Evolutionary conservation across 1,140 invertebrate species (phyloP).

Genomic region (Aphelinus atriplicis): DNA sequence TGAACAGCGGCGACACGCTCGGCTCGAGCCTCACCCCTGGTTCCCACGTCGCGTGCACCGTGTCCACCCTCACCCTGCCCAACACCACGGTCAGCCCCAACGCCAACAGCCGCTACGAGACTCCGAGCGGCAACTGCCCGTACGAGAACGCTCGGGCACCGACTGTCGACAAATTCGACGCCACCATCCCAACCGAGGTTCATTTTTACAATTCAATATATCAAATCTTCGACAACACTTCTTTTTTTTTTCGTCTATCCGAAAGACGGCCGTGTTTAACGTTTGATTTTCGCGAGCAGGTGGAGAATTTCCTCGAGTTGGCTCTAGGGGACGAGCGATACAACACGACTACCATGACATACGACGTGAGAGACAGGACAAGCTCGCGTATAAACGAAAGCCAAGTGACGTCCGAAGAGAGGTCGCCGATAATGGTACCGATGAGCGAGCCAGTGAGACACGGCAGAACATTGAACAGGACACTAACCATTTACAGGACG

Average conservation of each 20-base stretch:
- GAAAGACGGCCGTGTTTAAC: not conserved
- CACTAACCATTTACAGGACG: constrained; percentile 41
- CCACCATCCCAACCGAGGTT: constrained; percentile 42
- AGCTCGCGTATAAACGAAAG: constrained; percentile 37
- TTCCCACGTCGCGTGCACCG: constrained; percentile 26
- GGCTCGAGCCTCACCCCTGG: not conserved
- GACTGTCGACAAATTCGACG: not conserved
- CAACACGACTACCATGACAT: not conserved
- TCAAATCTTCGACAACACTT: not conserved
- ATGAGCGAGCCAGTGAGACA: constrained; percentile 28
- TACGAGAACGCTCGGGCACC: not conserved
- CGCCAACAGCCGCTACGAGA: not conserved
- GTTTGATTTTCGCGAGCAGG: constrained; percentile 1
- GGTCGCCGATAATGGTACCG: constrained; percentile 8
- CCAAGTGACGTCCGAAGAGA: constrained; percentile 41
- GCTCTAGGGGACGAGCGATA: constrained; percentile 52
- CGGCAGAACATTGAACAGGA: constrained; percentile 37
- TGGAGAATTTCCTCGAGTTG: constrained; percentile 50
- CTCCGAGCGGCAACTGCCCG: not conserved
- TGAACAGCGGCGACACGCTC: constrained; percentile 10
- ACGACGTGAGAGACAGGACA: constrained; percentile 33
- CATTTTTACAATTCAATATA: not conserved
- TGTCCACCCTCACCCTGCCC: constrained; percentile 40
- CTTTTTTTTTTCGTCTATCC: not conserved
- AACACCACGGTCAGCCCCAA: constrained; percentile 19